Evolutionary conservation across 1,140 invertebrate species (phyloP), one percentile per base, ranked within the genome.

Genomic region (Lucilia cuprina): DNA sequence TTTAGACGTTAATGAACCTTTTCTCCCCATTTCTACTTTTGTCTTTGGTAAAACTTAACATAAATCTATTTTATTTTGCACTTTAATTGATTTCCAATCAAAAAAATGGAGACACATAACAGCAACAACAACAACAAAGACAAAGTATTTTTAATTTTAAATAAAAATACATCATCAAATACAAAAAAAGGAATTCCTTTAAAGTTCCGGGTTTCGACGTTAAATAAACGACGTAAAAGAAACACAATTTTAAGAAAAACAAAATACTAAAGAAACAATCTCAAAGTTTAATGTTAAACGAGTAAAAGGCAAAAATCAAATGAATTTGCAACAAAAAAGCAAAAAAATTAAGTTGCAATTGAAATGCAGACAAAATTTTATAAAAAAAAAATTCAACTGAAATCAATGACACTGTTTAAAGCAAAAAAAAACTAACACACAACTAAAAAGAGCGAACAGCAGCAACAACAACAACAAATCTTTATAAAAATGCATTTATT

Each of bases 141-240:
- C 60, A 25, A 70, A 70, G 21, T 70, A 70, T 77, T 77, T 77
- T 77, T 77, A 41, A 41, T 77, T 77, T 77, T 41, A 41, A 41
- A 41, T 10, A 5, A 41, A 10, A 8, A 41, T 5, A 41, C 41
- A 41, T 30, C 25, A 30, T 30, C 25, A 30, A 30, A 30, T 30
- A 30, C 25, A 30, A 17, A 14, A 74, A 74, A 78, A 50, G n/a
- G 41, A 80, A 80, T 80, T 80, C 41, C 77, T 80, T 80, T 80
- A 25, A 80, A 80, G 77, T 80, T 80, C 77, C 77, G 77, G 77
- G 77, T 80, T 80, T 80, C 21, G 12, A 49, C 19, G 14, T 7
- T 7, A 78, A 77, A 50, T 78, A 41, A 41, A 47, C 5, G 47
- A 41, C 14, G n/a, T n/a, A n/a, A n/a, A n/a, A 78, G 19, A 19